These are phyloP conservation scores for Melitaea cinxia DNA, from an alignment of 1,140 invertebrate species.

Conservation along the genomic window DNA sequence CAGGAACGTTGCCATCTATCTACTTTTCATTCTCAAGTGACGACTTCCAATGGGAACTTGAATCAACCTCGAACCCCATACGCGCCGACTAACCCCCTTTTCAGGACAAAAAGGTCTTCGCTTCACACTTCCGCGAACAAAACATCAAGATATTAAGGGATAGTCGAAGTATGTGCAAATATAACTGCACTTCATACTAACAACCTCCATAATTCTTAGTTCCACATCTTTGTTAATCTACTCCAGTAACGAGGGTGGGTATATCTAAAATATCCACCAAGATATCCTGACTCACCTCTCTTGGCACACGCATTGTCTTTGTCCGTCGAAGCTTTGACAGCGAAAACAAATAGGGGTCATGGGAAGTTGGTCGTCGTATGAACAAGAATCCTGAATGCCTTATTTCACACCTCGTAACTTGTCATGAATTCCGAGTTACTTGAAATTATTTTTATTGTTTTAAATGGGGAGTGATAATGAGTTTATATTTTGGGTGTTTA, in stretches of 20 bases:
- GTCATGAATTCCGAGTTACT: constrained; percentile 25
- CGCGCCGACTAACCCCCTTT: background rate
- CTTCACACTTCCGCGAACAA: background rate
- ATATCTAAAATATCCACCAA: constrained; percentile 19
- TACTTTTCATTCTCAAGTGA: constrained; percentile 1
- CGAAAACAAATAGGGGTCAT: constrained; percentile 16
- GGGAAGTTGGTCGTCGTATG: constrained; percentile 9
- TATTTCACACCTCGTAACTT: constrained; percentile 28
- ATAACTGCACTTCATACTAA: constrained; percentile 15
- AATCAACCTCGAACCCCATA: background rate
- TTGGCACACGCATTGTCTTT: constrained; percentile 21
- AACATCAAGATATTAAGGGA: constrained; percentile 6
- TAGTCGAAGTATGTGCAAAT: background rate
- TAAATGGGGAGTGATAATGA: constrained; percentile 11
- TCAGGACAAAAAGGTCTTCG: constrained; percentile 5
- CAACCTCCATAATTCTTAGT: constrained; percentile 22
- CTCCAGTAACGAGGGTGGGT: constrained; percentile 19
- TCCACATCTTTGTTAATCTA: constrained; percentile 27
- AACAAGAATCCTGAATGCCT: constrained; percentile 18
- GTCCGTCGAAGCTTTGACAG: constrained; percentile 8
- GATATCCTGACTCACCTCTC: constrained; percentile 7
- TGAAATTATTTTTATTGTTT: constrained; percentile 21
- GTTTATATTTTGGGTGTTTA: background rate
- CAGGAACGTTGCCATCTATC: background rate
- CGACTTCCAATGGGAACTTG: constrained; percentile 6